Conservation (phyloP, 92 coral and sea anemone genomes). For the Palythoa grandiflora region DNA sequence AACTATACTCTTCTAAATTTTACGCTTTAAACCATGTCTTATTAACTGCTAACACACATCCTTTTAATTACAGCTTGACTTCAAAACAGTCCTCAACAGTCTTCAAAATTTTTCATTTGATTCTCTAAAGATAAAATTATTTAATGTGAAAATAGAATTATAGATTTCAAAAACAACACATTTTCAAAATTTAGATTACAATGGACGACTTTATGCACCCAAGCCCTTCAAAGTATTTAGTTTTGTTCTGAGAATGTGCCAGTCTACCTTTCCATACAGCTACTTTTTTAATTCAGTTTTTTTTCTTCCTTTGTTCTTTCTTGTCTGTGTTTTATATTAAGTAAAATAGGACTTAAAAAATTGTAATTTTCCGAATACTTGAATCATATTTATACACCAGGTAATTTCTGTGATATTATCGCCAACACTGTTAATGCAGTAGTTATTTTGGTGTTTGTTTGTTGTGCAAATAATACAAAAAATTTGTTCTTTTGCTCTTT, state of each 20-base stretch:
- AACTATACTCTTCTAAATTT: constrained; percentile 4
- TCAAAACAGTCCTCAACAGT: neutral
- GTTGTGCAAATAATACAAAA: constrained; percentile 6
- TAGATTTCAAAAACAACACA: neutral
- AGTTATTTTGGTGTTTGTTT: constrained; percentile 1
- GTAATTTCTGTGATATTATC: neutral
- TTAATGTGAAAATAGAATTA: neutral
- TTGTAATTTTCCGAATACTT: constrained; percentile 6
- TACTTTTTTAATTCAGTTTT: neutral
- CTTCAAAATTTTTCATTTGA: neutral
- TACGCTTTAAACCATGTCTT: constrained; percentile 7
- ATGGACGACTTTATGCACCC: neutral
- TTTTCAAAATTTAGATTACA: neutral
- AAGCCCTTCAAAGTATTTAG: neutral
- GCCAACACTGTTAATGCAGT: constrained; percentile 6
- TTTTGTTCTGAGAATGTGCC: neutral
- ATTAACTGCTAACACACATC: constrained; percentile 1
- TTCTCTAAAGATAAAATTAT: neutral
- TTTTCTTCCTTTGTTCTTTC: constrained; percentile 3
- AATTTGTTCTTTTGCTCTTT: neutral
- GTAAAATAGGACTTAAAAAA: constrained; percentile 5
- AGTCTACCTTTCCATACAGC: neutral
- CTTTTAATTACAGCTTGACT: neutral
- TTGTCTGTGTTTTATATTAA: neutral
- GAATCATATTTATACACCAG: constrained; percentile 4